Base-by-base conservation (phyloP, 2,888 invertebrate genomes). In the Galerucella nymphaeae region DNA sequence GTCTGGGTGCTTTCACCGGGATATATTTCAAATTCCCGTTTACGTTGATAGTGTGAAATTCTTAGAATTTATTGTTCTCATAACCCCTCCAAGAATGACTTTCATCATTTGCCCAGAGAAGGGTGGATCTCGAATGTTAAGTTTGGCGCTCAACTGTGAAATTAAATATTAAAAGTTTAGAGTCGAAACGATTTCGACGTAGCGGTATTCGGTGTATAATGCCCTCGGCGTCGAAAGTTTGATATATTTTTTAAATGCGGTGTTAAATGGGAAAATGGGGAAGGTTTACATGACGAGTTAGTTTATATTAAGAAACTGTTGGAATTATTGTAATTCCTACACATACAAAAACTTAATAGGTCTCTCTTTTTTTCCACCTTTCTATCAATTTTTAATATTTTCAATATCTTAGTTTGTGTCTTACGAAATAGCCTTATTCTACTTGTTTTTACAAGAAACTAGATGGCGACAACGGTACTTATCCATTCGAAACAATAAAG, bases 91-190 rank as follows among this genome's bases (percentile, higher is more conserved):
- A 67, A 70, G 74, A 73, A 78, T 75, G 79, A 79, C 74, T 77
- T 79, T 77, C 78, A 78, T 78, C 78, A 80, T 81, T 78, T 77
- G 76, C 69, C 61, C 18, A 59, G 62, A 53, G 59, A 71, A 71
- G 70, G 72, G 68, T 67, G 65, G 64, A 38, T 70, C 73, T 66
- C 68, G 71, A 74, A 76, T 72, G 63, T 73, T 71, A 59, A 73
- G 75, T 69, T 76, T 75, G 73, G 76, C 72, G 78, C 76, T 80
- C 79, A 80, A 80, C 81, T 82, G 82, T 83, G 82, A 83, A 83
- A 83, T 83, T 83, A 83, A 83, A 83, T 78, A 80, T 77, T 81
- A 78, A 82, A 82, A 82, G 79, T 80, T 83, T 79, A 76, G 74
- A 71, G 75, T 75, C 57, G 73, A 59, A 67, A 18, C 62, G 73